Evolutionary conservation across 2,888 invertebrate species (phyloP), one percentile per base, ranked within the genome.

Genomic region (Stenoptilia bipunctidactyla): DNA sequence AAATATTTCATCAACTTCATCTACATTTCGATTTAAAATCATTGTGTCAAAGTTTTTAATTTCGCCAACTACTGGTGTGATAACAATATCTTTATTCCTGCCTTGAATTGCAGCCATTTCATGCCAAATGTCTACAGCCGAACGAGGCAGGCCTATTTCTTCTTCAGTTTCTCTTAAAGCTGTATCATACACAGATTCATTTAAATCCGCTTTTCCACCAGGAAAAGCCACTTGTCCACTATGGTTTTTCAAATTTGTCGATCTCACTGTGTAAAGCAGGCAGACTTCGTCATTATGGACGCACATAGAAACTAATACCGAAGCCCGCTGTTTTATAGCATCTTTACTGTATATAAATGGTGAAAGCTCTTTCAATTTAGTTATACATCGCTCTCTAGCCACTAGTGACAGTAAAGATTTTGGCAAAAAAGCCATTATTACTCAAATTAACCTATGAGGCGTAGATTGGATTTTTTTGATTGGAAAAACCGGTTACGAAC

Each of bases 161-260:
- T 97, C 97, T 60, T 92, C 87, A 0, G 96, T 92, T 82, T 97
- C 97, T 39, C 97, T 82, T 1, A 96, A 55, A 0, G 96, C 96
- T 8, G 96, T 93, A 9, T 90, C 87, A 27, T 88, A 76, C 4
- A 86, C 76, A 47, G 80, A 87, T 50, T 76, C 74, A 48, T 90
- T 89, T 1, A 83, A 80, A 46, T 94, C 93, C 41, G 85, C 80
- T 77, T 90, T 92, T 1, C 93, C 96, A 47, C 92, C 97, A 40
- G 91, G 97, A 74, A 94, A 95, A 5, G 94, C 92, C 10, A 96
- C 92, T 75, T 97, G 94, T 0, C 94, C 92, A 42, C 89, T 86
- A 60, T 96, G 94, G 2, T 86, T 86, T 49, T 86, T 89, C 39
- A 97, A 68, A 49, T 89, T 86, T 10, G 86, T 76, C 4, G 94